Conservation (phyloP, 2,113 vertebrate genomes). For the Rhynchomys soricoides region DNA sequence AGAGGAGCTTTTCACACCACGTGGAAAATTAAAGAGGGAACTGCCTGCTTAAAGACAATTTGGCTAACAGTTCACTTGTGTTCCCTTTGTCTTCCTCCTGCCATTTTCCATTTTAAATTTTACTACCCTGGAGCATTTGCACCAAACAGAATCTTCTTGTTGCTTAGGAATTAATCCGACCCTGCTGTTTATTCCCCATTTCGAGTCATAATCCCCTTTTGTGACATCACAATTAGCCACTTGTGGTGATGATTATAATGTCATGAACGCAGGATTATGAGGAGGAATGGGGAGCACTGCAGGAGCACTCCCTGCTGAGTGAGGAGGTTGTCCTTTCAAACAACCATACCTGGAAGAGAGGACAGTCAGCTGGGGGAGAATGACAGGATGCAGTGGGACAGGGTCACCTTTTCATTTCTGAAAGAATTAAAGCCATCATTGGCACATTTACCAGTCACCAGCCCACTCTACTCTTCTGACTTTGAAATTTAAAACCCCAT, state of each 20-base stretch:
- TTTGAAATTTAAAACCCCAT: background rate
- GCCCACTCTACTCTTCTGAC: background rate
- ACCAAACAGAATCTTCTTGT: conserved; percentile 80
- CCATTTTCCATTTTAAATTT: conserved; percentile 69
- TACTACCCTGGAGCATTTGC: conserved; percentile 80
- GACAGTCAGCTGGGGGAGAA: background rate
- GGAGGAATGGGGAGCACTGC: conserved; percentile 56
- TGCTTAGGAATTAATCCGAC: conserved; percentile 80
- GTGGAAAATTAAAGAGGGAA: conserved; percentile 72
- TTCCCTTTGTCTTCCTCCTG: conserved; percentile 70
- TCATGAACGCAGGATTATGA: conserved; percentile 76
- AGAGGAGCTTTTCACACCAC: conserved; percentile 75
- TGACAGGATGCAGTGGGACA: background rate
- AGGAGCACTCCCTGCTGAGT: background rate
- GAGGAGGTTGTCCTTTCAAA: conserved; percentile 50
- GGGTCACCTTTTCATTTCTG: background rate
- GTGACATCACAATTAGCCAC: conserved; percentile 83
- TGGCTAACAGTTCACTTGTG: conserved; percentile 83
- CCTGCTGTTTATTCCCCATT: conserved; percentile 74
- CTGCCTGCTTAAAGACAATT: conserved; percentile 80
- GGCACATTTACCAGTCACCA: background rate
- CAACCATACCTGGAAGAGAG: background rate
- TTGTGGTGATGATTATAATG: conserved; percentile 78
- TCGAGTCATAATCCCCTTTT: conserved; percentile 73
- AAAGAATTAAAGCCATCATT: background rate